A percentile compares a stretch with the other conserved stretches of the same genome.
phyloP scores from a whole-genome alignment of 2,888 invertebrate genomes.

The Agrotis exclamationis region DNA sequence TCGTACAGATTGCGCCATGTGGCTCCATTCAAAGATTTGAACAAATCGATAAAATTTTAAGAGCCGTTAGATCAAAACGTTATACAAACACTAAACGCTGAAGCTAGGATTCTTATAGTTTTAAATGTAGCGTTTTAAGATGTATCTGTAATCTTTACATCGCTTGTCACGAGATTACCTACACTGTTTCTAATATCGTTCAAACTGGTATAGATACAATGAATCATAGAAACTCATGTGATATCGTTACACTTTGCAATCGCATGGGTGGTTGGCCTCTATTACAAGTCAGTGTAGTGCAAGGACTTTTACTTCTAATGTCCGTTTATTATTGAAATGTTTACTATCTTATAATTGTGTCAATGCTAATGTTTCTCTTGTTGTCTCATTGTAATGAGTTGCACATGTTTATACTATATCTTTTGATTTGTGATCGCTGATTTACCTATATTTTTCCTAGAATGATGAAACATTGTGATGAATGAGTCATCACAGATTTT shows the following conservation, averaged over 20 bases:
- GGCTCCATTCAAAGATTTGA: constrained; percentile 16
- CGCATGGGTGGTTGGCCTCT: constrained; percentile 75
- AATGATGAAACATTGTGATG: constrained; percentile 17
- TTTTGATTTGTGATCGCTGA: constrained; percentile 11
- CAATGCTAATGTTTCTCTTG: constrained; percentile 69
- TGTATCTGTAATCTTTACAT: constrained; percentile 24
- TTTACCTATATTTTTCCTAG: constrained; percentile 15
- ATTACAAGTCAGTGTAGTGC: constrained; percentile 68
- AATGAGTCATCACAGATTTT: not conserved
- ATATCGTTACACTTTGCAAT: constrained; percentile 69
- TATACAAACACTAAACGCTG: constrained; percentile 11
- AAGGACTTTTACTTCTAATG: constrained; percentile 74
- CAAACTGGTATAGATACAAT: constrained; percentile 55
- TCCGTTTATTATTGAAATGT: constrained; percentile 65
- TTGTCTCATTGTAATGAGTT: constrained; percentile 39
- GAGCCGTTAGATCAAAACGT: constrained; percentile 20
- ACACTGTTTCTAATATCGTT: constrained; percentile 49
- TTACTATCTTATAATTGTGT: constrained; percentile 68
- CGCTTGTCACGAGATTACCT: constrained; percentile 31
- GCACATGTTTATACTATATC: constrained; percentile 15
- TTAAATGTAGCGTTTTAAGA: constrained; percentile 24
- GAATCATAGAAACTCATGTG: constrained; percentile 70
- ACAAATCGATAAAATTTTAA: constrained; percentile 17
- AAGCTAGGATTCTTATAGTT: constrained; percentile 22
- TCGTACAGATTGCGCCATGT: constrained; percentile 24